phyloP scores from a whole-genome alignment of 1,140 invertebrate genomes.

The Trachymyrmex cornetzi region DNA sequence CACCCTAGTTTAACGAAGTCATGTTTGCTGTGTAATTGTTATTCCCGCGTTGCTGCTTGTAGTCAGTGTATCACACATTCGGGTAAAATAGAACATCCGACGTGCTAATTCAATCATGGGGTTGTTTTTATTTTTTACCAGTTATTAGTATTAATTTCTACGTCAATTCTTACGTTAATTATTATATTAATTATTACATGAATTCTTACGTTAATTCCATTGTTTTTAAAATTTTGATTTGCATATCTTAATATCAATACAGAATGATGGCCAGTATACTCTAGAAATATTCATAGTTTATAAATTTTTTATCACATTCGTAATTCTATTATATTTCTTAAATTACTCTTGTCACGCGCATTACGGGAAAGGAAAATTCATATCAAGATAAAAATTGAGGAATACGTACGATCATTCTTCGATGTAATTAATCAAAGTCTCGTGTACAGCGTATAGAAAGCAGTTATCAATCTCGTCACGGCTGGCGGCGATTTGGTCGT shows the following conservation, averaged over 20 bases:
- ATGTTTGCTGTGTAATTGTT: constrained; percentile 53
- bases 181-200: background rate
- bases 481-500: background rate
- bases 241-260: background rate
- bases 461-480: constrained; percentile 13
- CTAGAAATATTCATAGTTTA: constrained; percentile 1
- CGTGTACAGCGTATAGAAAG: background rate
- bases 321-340: constrained; percentile 8
- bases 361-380: background rate
- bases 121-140: background rate
- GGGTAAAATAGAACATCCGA: background rate
- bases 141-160: background rate
- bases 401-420: background rate
- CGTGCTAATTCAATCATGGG: background rate
- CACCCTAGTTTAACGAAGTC: constrained; percentile 51
- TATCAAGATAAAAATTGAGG: background rate
- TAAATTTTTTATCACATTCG: background rate
- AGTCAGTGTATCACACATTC: constrained; percentile 1
- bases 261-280: background rate
- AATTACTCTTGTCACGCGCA: background rate
- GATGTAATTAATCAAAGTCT: constrained; percentile 28
- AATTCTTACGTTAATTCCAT: background rate
- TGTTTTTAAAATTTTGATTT: background rate
- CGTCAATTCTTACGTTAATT: background rate
- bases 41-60: constrained; percentile 35